phyloP scores from a whole-genome alignment of 2,888 invertebrate genomes.

The Amblyteles armatorius region DNA sequence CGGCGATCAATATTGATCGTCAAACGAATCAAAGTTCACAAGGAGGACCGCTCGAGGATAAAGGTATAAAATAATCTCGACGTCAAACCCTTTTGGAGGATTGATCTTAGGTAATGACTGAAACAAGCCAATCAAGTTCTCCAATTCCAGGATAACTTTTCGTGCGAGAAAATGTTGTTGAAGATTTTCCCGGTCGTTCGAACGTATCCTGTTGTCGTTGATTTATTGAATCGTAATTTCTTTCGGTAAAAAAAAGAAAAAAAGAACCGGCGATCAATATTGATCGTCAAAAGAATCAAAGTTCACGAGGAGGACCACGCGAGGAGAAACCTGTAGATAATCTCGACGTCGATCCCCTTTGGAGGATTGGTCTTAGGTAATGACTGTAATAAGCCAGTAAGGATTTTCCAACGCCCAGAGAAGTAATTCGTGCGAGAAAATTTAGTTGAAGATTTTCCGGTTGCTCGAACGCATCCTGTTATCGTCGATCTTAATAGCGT shows the following conservation, averaged over 20 bases:
- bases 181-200: slow-evolving; percentile 39
- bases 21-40: too few species aligned
- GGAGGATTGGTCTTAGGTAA: neutral
- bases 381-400: neutral
- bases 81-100: neutral
- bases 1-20: neutral
- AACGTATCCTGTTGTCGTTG: slow-evolving; percentile 41
- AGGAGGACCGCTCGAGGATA: too few species aligned
- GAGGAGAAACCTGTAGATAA: too few species aligned
- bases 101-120: neutral
- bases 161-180: slow-evolving; percentile 16
- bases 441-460: slow-evolving; percentile 37
- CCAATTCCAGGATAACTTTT: neutral
- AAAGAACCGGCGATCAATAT: neutral
- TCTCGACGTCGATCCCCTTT: neutral
- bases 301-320: too few species aligned
- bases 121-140: neutral
- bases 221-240: slow-evolving; percentile 13
- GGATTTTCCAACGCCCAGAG: neutral
- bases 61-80: too few species aligned
- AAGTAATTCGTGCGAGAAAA: slow-evolving; percentile 21
- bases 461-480: slow-evolving; percentile 43
- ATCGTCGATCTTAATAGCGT: slow-evolving; percentile 25
- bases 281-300: neutral
- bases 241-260: neutral